These are phyloP conservation scores for Tenualosa thibaudeaui DNA, from an alignment of 2,797 vertebrate species.

Conservation along the genomic window DNA sequence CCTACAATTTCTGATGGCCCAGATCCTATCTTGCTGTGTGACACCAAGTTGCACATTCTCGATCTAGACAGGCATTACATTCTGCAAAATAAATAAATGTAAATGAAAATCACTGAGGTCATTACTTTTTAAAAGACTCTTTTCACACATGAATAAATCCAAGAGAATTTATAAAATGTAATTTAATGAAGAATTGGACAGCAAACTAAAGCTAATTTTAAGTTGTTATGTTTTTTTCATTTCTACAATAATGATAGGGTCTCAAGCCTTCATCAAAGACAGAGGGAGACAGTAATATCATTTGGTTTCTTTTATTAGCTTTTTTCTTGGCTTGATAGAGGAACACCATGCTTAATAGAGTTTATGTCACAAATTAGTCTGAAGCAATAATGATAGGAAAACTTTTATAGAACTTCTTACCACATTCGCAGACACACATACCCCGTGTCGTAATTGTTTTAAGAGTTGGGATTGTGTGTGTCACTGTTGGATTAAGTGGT, in stretches of 20 bases:
- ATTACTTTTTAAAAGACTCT: not conserved
- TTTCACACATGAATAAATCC: not conserved
- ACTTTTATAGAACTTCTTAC: not conserved
- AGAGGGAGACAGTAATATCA: not conserved
- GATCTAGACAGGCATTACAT: too few relatives aligned
- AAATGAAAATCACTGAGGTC: not conserved
- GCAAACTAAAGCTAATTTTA: not conserved
- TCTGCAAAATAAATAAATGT: not conserved
- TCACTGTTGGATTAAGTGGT: slow-evolving; percentile 26
- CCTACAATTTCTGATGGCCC: too few relatives aligned
- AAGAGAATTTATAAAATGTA: not conserved
- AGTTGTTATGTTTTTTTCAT: not conserved
- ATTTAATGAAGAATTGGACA: not conserved
- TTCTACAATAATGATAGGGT: not conserved
- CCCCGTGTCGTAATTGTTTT: not conserved
- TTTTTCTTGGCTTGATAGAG: not conserved
- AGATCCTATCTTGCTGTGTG: too few relatives aligned
- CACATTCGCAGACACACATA: not conserved
- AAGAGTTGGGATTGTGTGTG: slow-evolving; percentile 28
- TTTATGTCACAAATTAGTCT: slow-evolving; percentile 13
- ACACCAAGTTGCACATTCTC: too few relatives aligned
- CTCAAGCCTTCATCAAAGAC: not conserved
- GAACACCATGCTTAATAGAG: not conserved
- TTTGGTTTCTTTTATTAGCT: not conserved
- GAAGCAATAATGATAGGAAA: not conserved